Evolutionary conservation across 2,888 invertebrate genomes (phyloP).

Genomic region (Ophraella communa): DNA sequence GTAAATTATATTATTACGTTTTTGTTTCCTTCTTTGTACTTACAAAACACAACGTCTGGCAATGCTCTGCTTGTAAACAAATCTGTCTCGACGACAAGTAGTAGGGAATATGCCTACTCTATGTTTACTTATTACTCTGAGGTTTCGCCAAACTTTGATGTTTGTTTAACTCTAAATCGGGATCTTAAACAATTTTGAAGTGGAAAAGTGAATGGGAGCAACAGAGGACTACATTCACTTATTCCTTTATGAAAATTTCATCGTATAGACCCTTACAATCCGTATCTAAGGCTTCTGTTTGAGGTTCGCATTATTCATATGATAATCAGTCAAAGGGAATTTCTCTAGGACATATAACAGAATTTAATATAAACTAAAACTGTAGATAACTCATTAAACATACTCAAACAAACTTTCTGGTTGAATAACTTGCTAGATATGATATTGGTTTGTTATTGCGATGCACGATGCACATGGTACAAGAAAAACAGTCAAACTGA

Average conservation of each 20-base stretch:
- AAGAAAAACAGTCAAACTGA: no score
- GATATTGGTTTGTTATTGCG: background rate
- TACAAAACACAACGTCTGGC: no score
- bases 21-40: no score
- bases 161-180: slow-evolving; percentile 21
- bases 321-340: slow-evolving; percentile 7
- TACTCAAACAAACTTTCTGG: background rate
- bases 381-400: background rate
- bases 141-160: slow-evolving; percentile 28
- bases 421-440: background rate
- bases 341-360: background rate
- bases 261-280: slow-evolving; percentile 2
- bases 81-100: no score
- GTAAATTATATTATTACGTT: no score
- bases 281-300: background rate
- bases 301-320: slow-evolving; percentile 3
- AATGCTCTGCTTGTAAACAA: no score
- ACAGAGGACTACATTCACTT: background rate
- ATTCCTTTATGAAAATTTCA: slow-evolving; percentile 1
- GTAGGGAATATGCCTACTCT: no score
- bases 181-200: slow-evolving; percentile 20
- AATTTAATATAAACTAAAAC: background rate
- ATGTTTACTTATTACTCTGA: no score
- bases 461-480: no score
- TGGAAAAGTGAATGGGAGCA: slow-evolving; percentile 8